These are phyloP conservation scores for Taphrorychus bicolor DNA, from an alignment of 2,888 invertebrate species.

Conservation along the genomic window DNA sequence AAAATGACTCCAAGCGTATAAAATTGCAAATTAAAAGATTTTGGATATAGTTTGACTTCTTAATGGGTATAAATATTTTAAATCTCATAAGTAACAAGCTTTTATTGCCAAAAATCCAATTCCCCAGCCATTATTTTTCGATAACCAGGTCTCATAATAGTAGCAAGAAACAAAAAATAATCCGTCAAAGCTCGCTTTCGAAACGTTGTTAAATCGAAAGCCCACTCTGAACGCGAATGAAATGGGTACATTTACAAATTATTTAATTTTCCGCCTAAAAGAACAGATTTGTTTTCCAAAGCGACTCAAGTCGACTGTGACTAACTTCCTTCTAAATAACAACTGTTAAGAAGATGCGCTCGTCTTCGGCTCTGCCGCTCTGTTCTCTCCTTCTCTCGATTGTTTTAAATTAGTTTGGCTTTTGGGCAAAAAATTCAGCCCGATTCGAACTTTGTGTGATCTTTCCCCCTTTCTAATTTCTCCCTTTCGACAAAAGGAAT, in stretches of 20 bases:
- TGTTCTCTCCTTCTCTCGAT: slow-evolving; percentile 17
- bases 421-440: slow-evolving; percentile 32
- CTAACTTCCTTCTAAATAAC: slow-evolving; percentile 39
- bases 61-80: too few relatives aligned
- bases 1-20: too few relatives aligned
- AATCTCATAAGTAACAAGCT: too few relatives aligned
- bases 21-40: too few relatives aligned
- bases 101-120: too few relatives aligned
- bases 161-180: too few relatives aligned
- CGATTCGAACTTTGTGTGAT: slow-evolving; percentile 26
- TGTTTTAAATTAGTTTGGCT: slow-evolving; percentile 38
- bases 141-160: too few relatives aligned
- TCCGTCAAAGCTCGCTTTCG: slow-evolving; percentile 16
- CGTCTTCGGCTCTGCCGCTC: slow-evolving; percentile 16
- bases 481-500: neutral
- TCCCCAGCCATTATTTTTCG: too few relatives aligned
- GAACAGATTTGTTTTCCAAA: slow-evolving; percentile 57
- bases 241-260: slow-evolving; percentile 55
- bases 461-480: neutral
- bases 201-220: slow-evolving; percentile 19
- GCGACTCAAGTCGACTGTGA: slow-evolving; percentile 54
- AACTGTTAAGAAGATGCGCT: slow-evolving; percentile 29
- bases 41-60: too few relatives aligned
- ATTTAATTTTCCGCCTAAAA: slow-evolving; percentile 60
- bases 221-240: slow-evolving; percentile 14